These are phyloP conservation scores for Meloidogyne hapla DNA, from an alignment of 1,140 invertebrate species.

Conservation along the genomic window DNA sequence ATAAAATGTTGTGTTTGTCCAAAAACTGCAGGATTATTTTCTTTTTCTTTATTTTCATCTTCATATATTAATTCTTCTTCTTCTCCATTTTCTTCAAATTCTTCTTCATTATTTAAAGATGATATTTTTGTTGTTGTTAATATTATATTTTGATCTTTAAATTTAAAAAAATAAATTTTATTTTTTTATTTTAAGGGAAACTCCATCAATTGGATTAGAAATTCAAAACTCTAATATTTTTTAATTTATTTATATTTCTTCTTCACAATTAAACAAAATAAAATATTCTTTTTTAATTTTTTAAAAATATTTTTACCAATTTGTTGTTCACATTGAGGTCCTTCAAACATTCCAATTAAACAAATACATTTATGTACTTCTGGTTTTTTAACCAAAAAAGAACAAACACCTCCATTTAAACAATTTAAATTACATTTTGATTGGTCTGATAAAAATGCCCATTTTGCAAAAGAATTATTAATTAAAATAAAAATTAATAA, in stretches of 20 bases:
- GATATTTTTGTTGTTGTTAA: background rate
- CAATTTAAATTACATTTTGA: constrained; percentile 22
- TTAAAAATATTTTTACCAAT: constrained; percentile 15
- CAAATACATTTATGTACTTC: constrained; percentile 34
- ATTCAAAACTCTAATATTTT: too few species aligned
- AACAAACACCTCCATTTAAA: constrained; percentile 36
- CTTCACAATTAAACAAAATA: too few species aligned
- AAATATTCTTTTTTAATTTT: too few species aligned
- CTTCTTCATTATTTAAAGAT: background rate
- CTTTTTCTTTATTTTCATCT: background rate
- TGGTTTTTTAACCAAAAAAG: constrained; percentile 19
- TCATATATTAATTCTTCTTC: constrained; percentile 5
- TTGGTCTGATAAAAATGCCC: constrained; percentile 29
- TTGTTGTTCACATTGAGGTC: constrained; percentile 18
- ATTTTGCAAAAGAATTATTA: background rate
- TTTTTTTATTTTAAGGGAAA: too few species aligned
- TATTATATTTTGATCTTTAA: background rate
- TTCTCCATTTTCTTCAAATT: constrained; percentile 2
- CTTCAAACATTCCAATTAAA: constrained; percentile 32
- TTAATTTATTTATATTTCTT: too few species aligned
- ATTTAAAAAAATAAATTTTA: constrained; percentile 14
- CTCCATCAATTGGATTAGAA: too few species aligned
- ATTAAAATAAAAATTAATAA: background rate
- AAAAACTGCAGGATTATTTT: background rate
- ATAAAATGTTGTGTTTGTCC: constrained; percentile 5